Evolutionary conservation across 2,113 vertebrate genomes (phyloP), one percentile per base, ranked within the genome.

Genomic region (Lagopus leucura): DNA sequence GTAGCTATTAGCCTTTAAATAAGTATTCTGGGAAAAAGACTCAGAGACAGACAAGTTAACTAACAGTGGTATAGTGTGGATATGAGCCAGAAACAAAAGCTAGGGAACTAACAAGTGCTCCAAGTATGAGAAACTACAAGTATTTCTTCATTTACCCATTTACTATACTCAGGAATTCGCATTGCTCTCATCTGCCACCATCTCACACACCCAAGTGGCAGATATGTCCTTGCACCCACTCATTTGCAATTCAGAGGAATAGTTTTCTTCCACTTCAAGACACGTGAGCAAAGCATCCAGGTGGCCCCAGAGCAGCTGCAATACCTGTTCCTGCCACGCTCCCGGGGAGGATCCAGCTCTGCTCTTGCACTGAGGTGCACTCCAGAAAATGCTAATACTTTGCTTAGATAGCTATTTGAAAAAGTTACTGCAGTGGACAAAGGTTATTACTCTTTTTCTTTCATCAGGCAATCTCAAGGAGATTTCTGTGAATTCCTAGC

Each of bases 261-360:
- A 13, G 6, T 70, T 36, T 57, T 10, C 5, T 75, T 60, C 57
- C n/a, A 21, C 86, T 85, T 79, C 45, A 14, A 6, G 3, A 8
- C 42, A 32, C 7, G 13, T 0, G 4, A 47, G 28, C 48, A 73
- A 64, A 65, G 16, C 5, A 32, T 52, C 43, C 57, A 14, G 9
- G 7, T 2, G 4, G 36, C 22, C 17, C 12, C 3, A 8, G 14
- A 38, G n/a, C 9, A 76, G 5, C 43, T 72, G 18, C 30, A 34
- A 30, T 40, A 28, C 21, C 11, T 10, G 5, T 22, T 55, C 34
- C 0, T 14, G 22, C 45, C 0, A 0, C 20, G 22, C 11, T 81
- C 14, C 11, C 8, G 6, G 19, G 12, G 10, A 83, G 48, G n/a
- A 34, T 48, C 30, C 27, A n/a, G 11, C 5, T 54, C 57, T 25